Base-by-base conservation (phyloP, 1,140 invertebrate species). In the Caenorhabditis briggsae region DNA sequence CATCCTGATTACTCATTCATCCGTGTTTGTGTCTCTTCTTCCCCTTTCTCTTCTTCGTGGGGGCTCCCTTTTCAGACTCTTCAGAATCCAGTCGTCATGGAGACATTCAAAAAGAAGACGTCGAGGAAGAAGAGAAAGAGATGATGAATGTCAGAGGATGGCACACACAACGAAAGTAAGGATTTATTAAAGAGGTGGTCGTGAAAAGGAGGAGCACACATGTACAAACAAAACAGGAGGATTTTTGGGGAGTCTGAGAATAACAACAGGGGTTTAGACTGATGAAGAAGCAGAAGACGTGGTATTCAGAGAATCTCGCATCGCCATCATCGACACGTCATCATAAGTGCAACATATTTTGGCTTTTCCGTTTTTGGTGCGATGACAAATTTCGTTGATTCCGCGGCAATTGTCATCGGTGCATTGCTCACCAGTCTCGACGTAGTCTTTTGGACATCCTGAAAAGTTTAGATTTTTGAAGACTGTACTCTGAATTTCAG, bases 371-470 rank as follows among this genome's bases (percentile, higher is more conserved):
- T 89, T 89, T 56, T 89, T 89, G 11, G 89, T 86, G 18, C 89
- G 85, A 50, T 89, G 87, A 59, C 89, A 89, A 20, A 88, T 87
- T 20, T 89, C 88, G 23, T 70, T 55, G 20, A 58, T 58, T n/a
- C 82, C 55, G 56, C 55, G 56, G 25, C 89, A 87, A 25, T 88
- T 89, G 16, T 88, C 83, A n/a, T 74, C 74, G 11, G 58, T 86
- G 65, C 90, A 91, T 48, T 82, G 48, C 56, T 89, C 78, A 2
- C 90, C 90, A 0, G 90, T 91, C 65, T 91, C 90, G 2, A 89
- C 90, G 43, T 85, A 89, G 59, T 88, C 89, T n/a, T 88, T 85
- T 11, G 90, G 90, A 64, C 90, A 91, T 53, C 86, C 89, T 90
- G 83, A 61, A 88, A 84, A 53, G 8, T 58, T 82, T 56, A 11